Percentiles rank a stretch among this genome's conserved stretches.
Conservation (phyloP, 1,140 invertebrate genomes). For the Drosophila sp. region DNA sequence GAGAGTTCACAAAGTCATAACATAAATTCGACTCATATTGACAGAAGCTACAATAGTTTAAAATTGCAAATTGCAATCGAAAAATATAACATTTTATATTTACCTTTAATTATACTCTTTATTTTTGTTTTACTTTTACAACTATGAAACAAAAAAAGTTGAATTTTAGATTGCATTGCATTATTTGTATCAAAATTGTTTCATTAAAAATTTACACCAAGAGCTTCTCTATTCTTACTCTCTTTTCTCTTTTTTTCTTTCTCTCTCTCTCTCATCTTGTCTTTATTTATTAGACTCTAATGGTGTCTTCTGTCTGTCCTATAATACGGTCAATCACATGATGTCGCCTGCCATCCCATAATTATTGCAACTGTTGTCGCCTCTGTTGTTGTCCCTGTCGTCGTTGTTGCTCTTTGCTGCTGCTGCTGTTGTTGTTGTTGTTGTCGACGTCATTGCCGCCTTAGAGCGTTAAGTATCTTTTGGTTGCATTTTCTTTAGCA, state of each 20-base stretch:
- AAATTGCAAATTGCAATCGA: too few relatives aligned
- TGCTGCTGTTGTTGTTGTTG: conserved; percentile 26
- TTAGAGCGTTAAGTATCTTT: conserved; percentile 64
- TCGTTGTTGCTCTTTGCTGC: too few relatives aligned
- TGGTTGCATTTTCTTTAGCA: conserved; percentile 67
- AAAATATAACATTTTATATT: too few relatives aligned
- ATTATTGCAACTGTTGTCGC: conserved; percentile 55
- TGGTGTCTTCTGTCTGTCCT: conserved; percentile 15
- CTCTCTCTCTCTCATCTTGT: background rate
- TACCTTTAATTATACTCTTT: too few relatives aligned
- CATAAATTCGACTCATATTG: too few relatives aligned
- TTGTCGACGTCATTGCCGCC: conserved; percentile 48
- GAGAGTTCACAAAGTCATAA: too few relatives aligned
- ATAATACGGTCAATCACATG: conserved; percentile 76
- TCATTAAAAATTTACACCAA: too few relatives aligned
- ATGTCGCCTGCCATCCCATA: conserved; percentile 55
- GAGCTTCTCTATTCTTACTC: background rate
- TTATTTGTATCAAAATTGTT: too few relatives aligned
- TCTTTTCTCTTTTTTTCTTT: background rate
- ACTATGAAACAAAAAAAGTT: too few relatives aligned
- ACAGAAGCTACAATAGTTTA: too few relatives aligned
- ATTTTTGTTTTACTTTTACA: too few relatives aligned
- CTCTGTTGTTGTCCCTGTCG: conserved; percentile 26
- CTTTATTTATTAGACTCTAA: background rate
- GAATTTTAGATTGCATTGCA: too few relatives aligned